Conservation (phyloP, 2,888 invertebrate species). For the Lasioglossum figueresi region DNA sequence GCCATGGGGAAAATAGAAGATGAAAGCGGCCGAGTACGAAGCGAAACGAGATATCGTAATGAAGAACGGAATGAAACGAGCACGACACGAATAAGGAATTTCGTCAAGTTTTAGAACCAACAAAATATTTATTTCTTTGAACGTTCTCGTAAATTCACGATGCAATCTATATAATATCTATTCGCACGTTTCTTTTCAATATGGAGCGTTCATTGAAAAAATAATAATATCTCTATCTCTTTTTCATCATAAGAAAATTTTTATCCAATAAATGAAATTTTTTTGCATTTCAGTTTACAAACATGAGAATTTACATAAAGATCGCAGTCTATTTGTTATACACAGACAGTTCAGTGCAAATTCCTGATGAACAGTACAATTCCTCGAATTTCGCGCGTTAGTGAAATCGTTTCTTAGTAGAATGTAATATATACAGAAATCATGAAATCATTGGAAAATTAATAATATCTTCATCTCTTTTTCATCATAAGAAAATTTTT, state of each 20-base stretch:
- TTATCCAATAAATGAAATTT: background rate
- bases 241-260: background rate
- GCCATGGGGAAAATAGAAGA: slow-evolving; percentile 54
- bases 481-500: background rate
- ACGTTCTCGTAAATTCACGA: no score
- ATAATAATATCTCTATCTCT: background rate
- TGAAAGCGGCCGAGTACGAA: slow-evolving; percentile 33
- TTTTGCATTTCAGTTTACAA: background rate
- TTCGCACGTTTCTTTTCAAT: background rate
- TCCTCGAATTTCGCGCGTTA: background rate
- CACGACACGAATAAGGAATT: slow-evolving; percentile 41
- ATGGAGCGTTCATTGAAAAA: background rate
- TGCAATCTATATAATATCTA: no score
- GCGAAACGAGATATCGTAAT: slow-evolving; percentile 62
- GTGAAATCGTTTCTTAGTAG: background rate
- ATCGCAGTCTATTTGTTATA: background rate
- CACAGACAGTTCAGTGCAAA: background rate
- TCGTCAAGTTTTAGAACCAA: background rate
- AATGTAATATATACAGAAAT: background rate
- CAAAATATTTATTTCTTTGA: background rate
- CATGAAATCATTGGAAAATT: background rate
- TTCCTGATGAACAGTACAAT: background rate
- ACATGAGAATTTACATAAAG: background rate
- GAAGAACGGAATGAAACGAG: slow-evolving; percentile 45
- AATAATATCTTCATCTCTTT: background rate